A percentile compares a stretch with the other conserved stretches of the same genome.
Evolutionary conservation across 2,113 vertebrate genomes (phyloP).

Genomic region (Salvator merianae): DNA sequence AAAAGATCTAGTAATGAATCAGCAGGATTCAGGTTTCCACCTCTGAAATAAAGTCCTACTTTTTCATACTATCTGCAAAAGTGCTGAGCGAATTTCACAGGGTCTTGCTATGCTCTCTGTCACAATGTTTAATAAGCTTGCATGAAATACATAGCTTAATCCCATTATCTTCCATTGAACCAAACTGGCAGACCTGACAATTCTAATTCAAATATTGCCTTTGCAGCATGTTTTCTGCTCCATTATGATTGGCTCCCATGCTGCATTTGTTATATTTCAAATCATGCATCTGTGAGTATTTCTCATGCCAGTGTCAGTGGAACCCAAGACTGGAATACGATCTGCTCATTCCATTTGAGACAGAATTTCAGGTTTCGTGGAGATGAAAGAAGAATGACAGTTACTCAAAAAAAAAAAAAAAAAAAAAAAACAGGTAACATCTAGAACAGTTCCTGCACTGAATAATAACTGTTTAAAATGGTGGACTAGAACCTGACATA

Average conservation of each 20-base stretch:
- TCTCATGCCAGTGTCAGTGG: background rate
- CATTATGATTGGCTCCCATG: background rate
- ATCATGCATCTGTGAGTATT: background rate
- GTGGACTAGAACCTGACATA: background rate
- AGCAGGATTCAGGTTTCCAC: background rate
- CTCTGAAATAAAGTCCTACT: background rate
- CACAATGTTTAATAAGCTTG: background rate
- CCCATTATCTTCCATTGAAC: background rate
- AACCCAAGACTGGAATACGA: background rate
- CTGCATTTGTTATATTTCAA: background rate
- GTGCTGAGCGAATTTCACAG: conserved; percentile 42
- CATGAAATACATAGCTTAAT: background rate
- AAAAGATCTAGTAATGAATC: background rate
- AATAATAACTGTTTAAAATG: background rate
- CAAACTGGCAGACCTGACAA: background rate
- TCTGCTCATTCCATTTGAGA: background rate
- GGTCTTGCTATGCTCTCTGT: background rate
- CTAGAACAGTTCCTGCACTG: background rate
- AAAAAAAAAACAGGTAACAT: no score
- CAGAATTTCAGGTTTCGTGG: background rate
- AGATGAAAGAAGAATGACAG: background rate
- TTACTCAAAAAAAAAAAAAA: background rate
- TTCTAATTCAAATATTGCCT: background rate
- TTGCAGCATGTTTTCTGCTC: background rate
- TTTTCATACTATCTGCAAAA: background rate